These are phyloP conservation scores for Argynnis bischoffii DNA, from an alignment of 2,888 invertebrate species.

Conservation along the genomic window DNA sequence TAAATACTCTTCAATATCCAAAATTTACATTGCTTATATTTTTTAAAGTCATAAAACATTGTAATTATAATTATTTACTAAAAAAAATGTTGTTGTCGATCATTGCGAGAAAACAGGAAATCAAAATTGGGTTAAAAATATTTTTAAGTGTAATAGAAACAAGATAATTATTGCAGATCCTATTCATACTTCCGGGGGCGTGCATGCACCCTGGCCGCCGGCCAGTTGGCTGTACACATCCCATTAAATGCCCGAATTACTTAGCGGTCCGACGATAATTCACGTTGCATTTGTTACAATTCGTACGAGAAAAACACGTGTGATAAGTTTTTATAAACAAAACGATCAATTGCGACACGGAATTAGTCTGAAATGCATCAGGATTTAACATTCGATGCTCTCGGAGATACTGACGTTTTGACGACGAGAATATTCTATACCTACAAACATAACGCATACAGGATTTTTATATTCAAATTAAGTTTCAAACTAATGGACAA, in stretches of 20 bases:
- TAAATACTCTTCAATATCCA: too few species aligned
- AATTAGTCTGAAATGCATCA: conserved; percentile 41
- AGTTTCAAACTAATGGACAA: too few species aligned
- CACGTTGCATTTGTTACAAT: conserved; percentile 52
- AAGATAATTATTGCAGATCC: conserved; percentile 11
- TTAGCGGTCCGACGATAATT: conserved; percentile 53
- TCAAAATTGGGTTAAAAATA: neutral
- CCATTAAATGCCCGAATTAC: conserved; percentile 64
- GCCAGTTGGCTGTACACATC: conserved; percentile 67
- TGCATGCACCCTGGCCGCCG: conserved; percentile 59
- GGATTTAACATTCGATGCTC: conserved; percentile 33
- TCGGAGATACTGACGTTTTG: neutral
- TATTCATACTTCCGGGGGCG: conserved; percentile 62
- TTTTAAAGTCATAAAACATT: too few species aligned
- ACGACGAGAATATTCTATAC: conserved; percentile 3
- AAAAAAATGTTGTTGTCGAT: too few species aligned
- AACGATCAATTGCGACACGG: conserved; percentile 47
- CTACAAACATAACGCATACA: neutral
- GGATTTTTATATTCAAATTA: neutral
- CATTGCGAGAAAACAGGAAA: too few species aligned
- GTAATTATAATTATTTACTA: too few species aligned
- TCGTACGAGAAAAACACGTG: conserved; percentile 51
- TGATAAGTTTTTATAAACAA: conserved; percentile 51
- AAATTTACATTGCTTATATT: too few species aligned
- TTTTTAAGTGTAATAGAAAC: neutral